These are phyloP conservation scores for Blomia tropicalis DNA, from an alignment of 2,888 invertebrate species.

Conservation along the genomic window DNA sequence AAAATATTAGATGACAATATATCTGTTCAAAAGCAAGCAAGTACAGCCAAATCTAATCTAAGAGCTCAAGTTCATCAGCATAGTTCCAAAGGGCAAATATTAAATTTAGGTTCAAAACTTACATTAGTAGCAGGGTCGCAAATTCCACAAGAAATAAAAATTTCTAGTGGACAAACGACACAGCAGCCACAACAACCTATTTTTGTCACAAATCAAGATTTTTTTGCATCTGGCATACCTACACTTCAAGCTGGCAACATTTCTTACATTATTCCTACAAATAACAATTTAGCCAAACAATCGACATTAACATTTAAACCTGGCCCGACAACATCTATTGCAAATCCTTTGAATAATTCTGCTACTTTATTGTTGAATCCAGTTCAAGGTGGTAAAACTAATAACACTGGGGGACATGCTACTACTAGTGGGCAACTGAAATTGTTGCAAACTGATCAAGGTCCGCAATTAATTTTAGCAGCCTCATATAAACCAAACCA, in stretches of 20 bases:
- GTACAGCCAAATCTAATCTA: background rate
- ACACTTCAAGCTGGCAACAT: background rate
- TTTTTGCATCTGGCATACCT: background rate
- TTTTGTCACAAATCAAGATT: background rate
- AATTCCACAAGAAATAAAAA: background rate
- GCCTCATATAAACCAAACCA: background rate
- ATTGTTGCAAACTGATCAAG: background rate
- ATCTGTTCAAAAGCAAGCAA: background rate
- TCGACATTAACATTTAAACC: background rate
- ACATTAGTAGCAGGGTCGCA: background rate
- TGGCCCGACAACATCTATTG: background rate
- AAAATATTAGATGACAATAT: background rate
- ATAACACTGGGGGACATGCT: background rate
- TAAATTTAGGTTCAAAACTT: background rate
- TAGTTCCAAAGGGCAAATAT: background rate
- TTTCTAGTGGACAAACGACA: background rate
- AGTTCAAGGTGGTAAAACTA: background rate
- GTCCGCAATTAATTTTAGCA: background rate
- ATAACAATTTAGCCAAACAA: background rate
- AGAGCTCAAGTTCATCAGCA: too few species aligned
- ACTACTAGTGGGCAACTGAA: background rate
- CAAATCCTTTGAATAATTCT: background rate
- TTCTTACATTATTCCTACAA: background rate
- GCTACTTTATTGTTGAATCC: background rate
- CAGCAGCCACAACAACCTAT: background rate